A percentile compares a stretch with the other conserved stretches of the same genome.
Evolutionary conservation across 2,113 vertebrate species (phyloP).

Genomic region (Machaerirhynchus nigripectus): DNA sequence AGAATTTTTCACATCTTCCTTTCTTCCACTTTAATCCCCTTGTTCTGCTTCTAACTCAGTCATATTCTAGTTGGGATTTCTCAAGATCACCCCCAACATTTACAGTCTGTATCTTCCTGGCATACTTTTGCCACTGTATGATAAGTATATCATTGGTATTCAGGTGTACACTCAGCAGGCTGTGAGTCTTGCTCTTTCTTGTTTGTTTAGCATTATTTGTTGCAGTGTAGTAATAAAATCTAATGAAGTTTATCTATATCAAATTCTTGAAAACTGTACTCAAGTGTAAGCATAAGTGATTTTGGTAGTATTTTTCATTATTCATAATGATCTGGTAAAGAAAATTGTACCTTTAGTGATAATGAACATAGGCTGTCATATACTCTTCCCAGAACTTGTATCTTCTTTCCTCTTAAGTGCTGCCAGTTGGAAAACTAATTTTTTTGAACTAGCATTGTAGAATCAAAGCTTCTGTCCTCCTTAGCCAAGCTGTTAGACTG

Average conservation of each 20-base stretch:
- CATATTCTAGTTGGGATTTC: background rate
- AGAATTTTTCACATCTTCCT: background rate
- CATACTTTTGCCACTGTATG: background rate
- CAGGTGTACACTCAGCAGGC: background rate
- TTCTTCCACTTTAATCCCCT: background rate
- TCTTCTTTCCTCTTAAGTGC: background rate
- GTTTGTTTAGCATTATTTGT: background rate
- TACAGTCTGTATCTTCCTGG: background rate
- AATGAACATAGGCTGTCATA: background rate
- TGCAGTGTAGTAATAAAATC: background rate
- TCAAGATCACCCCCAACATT: background rate
- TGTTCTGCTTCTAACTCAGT: background rate
- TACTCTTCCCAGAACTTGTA: background rate
- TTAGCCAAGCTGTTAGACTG: background rate
- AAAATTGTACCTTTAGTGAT: background rate
- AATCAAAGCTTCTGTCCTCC: background rate
- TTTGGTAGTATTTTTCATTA: background rate
- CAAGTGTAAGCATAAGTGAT: background rate
- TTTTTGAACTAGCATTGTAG: background rate
- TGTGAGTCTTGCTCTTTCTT: background rate
- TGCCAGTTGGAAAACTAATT: background rate
- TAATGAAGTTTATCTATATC: background rate
- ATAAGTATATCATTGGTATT: background rate
- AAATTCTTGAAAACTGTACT: background rate
- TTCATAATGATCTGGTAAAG: background rate